Conservation (phyloP, 2,888 invertebrate genomes). For the Gasteruption jaculator region DNA sequence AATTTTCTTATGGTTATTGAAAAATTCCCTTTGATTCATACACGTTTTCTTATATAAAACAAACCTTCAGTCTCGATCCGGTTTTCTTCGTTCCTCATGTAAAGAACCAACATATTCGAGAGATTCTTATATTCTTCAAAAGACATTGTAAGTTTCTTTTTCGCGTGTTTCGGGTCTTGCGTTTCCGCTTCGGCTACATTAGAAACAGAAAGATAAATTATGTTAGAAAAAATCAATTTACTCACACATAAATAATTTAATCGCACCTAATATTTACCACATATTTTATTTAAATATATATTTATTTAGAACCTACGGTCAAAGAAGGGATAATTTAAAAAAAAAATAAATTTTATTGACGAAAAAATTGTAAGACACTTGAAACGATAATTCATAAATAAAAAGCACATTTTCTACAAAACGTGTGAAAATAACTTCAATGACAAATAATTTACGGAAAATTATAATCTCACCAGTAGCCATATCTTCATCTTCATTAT, state of each 20-base stretch:
- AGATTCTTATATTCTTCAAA: constrained; percentile 93
- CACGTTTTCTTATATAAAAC: constrained; percentile 17
- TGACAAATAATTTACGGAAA: too few relatives aligned
- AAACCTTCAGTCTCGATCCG: constrained; percentile 62
- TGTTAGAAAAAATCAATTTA: not conserved
- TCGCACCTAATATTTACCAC: constrained; percentile 1
- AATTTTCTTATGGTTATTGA: not conserved
- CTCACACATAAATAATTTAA: not conserved
- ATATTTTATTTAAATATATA: not conserved
- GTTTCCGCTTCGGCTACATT: constrained; percentile 9
- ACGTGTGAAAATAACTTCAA: too few relatives aligned
- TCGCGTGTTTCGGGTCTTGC: constrained; percentile 47
- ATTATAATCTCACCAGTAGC: too few relatives aligned
- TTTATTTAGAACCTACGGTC: constrained; percentile 19
- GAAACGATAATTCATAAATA: too few relatives aligned
- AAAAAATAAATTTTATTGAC: too few relatives aligned
- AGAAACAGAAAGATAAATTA: constrained; percentile 1
- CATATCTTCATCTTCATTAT: constrained; percentile 12
- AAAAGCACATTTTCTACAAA: too few relatives aligned
- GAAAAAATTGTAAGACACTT: too few relatives aligned
- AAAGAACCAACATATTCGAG: constrained; percentile 85
- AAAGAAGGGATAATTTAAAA: too few relatives aligned
- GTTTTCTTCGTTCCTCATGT: constrained; percentile 81
- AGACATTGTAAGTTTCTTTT: constrained; percentile 75
- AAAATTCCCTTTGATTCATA: not conserved